phyloP scores from a whole-genome alignment of 1,140 invertebrate species.

The Mycetomoellerius zeteki region DNA sequence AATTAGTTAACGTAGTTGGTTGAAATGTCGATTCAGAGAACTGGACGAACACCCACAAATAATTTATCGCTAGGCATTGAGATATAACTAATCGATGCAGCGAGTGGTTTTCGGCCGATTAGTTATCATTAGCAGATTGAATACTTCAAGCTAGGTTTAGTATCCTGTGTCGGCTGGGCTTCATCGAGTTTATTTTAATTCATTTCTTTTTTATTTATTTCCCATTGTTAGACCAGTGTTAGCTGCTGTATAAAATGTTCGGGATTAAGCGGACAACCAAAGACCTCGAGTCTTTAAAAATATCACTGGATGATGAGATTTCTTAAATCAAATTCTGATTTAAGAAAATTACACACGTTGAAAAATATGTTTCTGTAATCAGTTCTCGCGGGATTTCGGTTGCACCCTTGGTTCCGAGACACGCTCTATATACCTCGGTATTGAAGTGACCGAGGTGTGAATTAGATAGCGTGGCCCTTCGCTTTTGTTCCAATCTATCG shows the following conservation, averaged over 20 bases:
- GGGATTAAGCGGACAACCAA: constrained; percentile 26
- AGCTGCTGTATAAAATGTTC: not conserved
- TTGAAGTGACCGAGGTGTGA: constrained; percentile 6
- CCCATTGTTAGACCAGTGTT: constrained; percentile 26
- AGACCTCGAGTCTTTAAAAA: not conserved
- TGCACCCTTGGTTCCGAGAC: not conserved
- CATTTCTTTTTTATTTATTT: constrained; percentile 17
- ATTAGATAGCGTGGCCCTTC: constrained; percentile 33
- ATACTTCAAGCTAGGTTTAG: constrained; percentile 39
- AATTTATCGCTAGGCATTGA: constrained; percentile 34
- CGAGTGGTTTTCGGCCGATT: not conserved
- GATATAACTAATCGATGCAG: constrained; percentile 12
- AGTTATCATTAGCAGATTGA: not conserved
- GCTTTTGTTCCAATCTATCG: constrained; percentile 6
- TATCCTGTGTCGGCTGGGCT: constrained; percentile 38
- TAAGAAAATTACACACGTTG: not conserved
- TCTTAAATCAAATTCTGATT: not conserved
- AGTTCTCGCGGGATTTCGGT: constrained; percentile 8
- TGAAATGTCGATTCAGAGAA: constrained; percentile 14
- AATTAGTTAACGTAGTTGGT: not conserved
- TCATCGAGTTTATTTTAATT: constrained; percentile 21
- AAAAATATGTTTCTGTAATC: not conserved
- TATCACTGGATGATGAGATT: not conserved
- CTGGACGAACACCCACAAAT: constrained; percentile 10
- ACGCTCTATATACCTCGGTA: not conserved